phyloP scores from a whole-genome alignment of 2,888 invertebrate species.

The Clanis bilineata region DNA sequence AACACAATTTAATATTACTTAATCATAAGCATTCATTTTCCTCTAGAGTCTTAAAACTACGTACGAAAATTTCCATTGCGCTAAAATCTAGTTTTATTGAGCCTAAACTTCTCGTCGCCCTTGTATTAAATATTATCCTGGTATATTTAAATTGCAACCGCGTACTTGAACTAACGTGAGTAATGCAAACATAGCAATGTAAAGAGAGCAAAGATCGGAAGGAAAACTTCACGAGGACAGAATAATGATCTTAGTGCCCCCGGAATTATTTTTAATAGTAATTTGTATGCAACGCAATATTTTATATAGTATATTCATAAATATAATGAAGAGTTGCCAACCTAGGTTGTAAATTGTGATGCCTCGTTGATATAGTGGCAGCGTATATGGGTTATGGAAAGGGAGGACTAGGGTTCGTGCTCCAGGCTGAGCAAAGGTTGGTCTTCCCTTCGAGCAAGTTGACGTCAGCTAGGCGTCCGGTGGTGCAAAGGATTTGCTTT shows the following conservation, averaged over 20 bases:
- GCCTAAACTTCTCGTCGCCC: slow-evolving; percentile 35
- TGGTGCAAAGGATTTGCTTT: no score
- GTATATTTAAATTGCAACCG: slow-evolving; percentile 36
- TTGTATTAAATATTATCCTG: slow-evolving; percentile 50
- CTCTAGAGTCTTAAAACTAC: neutral
- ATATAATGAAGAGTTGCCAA: no score
- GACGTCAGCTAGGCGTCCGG: no score
- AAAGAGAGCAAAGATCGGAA: slow-evolving; percentile 8
- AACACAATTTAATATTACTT: neutral
- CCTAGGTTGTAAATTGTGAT: no score
- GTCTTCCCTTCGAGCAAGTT: no score
- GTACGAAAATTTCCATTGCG: neutral
- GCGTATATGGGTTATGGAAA: no score
- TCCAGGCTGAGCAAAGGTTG: no score
- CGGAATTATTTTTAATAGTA: slow-evolving; percentile 8
- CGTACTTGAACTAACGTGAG: slow-evolving; percentile 16
- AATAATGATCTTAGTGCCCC: slow-evolving; percentile 19
- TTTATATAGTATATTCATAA: neutral
- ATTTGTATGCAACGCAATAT: neutral
- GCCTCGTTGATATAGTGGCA: no score
- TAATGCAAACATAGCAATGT: neutral
- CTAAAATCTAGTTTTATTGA: slow-evolving; percentile 4
- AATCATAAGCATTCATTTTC: neutral
- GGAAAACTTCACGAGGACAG: slow-evolving; percentile 27
- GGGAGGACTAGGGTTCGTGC: no score